Conservation (phyloP, 2,113 vertebrate species). For the Furnarius figulus region DNA sequence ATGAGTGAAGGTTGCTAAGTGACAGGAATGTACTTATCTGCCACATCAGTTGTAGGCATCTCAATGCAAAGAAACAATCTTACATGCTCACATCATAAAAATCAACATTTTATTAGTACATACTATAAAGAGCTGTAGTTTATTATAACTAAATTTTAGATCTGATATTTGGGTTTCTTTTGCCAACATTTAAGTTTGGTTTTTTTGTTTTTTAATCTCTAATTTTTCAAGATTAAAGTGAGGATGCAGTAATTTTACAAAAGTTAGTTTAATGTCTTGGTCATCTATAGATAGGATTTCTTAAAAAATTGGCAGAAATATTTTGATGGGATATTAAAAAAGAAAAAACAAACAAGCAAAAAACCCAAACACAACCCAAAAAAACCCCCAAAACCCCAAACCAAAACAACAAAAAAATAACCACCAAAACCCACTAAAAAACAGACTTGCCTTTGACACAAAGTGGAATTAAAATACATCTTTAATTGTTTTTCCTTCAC, state of each 20-base stretch:
- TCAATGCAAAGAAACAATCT: conserved; percentile 27
- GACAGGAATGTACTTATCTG: conserved; percentile 18
- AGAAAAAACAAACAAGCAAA: too few species aligned
- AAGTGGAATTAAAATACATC: neutral
- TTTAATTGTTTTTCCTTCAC: neutral
- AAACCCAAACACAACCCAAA: too few species aligned
- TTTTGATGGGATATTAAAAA: neutral
- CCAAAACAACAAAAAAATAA: neutral
- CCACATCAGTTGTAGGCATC: conserved; percentile 7
- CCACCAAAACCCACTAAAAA: neutral
- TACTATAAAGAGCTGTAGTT: neutral
- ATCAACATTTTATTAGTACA: neutral
- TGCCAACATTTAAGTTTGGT: neutral
- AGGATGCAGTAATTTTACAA: neutral
- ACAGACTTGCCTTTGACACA: neutral
- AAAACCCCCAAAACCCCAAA: too few species aligned
- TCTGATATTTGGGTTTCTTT: neutral
- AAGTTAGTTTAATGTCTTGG: neutral
- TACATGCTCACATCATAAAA: conserved; percentile 3
- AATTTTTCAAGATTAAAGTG: neutral
- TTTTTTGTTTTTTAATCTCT: neutral
- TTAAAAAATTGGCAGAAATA: neutral
- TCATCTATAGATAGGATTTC: neutral
- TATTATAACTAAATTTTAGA: neutral
- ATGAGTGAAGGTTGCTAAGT: conserved; percentile 51